Evolutionary conservation across 2,888 invertebrate genomes (phyloP), one percentile per base, ranked within the genome.

Genomic region (Drosophila macrospina): DNA sequence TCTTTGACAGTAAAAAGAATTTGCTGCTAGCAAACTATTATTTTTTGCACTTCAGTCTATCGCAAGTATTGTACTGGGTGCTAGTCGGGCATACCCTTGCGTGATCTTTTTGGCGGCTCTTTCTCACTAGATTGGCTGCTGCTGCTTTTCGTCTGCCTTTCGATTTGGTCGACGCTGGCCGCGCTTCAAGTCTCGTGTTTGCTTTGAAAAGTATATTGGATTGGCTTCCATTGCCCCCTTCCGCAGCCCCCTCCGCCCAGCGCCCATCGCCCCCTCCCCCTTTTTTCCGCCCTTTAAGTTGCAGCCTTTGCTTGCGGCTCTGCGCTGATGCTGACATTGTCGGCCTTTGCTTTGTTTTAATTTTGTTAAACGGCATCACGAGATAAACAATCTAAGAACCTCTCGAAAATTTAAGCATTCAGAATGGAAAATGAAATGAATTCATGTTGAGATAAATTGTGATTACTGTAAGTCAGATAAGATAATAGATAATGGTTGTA

Each of bases 171-270:
- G 24, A 28, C 51, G 66, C 54, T 70, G 16, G 65, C 42, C 77
- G 72, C 44, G 69, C 57, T 82, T 86, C 79, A 81, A 84, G 76
- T 73, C 75, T 61, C 71, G 71, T 88, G 88, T 88, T 85, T 85
- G 79, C 85, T 85, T 85, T 87, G 69, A 82, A 85, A 82, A 85
- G 87, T 88, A 84, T 85, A 85, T 89, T 85, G 86, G 89, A 88
- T 85, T 85, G 87, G 68, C 82, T 68, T 36, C 41, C 13, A 13
- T 39, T 60, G 59, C 44, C 45, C 34, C 34, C 24, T n/a, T n/a
- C n/a, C n/a, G 0, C 15, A 15, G n/a, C 8, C 28, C 5, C 7
- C 2, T 4, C 8, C 1, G 0, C 11, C 24, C 20, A 1, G 13
- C 4, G 13, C 2, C 5, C 30, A 2, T 8, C 13, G 13, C 10